phyloP scores from a whole-genome alignment of 2,113 vertebrate genomes.

The Carettochelys insculpta region DNA sequence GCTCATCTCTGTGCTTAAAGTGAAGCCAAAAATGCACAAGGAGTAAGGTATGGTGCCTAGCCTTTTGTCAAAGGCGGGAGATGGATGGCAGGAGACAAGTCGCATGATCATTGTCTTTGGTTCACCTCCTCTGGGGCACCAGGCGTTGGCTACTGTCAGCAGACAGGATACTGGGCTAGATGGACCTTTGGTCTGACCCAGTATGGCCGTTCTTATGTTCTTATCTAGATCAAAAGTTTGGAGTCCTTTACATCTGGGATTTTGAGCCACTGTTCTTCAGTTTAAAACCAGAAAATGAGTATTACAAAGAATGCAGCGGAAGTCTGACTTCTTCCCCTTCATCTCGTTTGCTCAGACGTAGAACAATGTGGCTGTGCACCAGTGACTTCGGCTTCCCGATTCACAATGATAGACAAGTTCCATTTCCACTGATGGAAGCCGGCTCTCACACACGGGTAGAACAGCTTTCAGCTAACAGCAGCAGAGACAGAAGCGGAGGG shows the following conservation, averaged over 20 bases:
- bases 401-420: not conserved
- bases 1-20: no score
- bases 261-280: not conserved
- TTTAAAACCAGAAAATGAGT: not conserved
- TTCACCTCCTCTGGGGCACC: no score
- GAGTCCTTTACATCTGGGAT: not conserved
- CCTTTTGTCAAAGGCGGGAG: no score
- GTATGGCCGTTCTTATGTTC: no score
- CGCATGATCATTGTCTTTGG: no score
- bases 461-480: not conserved
- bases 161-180: no score
- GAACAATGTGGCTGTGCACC: not conserved
- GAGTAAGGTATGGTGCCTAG: no score
- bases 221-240: not conserved
- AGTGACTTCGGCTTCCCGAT: not conserved
- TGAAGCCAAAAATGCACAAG: not conserved
- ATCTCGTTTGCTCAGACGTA: no score
- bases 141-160: no score
- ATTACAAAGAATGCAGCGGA: not conserved
- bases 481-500: fast-evolving
- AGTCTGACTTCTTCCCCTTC: not conserved
- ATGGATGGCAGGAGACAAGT: no score
- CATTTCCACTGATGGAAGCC: not conserved
- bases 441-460: not conserved
- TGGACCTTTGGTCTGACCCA: no score